Conservation (phyloP, 1,140 invertebrate species). For the Phocides pigmalion region DNA sequence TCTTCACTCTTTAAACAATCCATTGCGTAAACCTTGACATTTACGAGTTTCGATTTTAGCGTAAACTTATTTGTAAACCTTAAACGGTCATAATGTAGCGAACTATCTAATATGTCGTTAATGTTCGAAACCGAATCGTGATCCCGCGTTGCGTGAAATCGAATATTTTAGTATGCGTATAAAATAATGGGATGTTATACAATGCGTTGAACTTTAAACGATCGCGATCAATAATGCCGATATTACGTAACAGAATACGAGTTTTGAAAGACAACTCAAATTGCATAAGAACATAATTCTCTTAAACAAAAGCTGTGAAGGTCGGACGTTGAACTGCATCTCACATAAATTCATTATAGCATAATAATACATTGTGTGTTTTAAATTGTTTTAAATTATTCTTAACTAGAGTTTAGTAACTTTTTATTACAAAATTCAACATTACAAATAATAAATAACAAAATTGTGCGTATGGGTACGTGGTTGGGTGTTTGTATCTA, state of each 20-base stretch:
- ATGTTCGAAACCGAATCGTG: conserved; percentile 1
- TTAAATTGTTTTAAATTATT: no score
- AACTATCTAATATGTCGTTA: background rate
- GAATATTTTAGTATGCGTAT: conserved; percentile 4
- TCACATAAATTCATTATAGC: background rate
- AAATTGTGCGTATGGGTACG: no score
- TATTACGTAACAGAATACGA: background rate
- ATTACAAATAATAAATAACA: no score
- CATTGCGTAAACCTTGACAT: conserved; percentile 73
- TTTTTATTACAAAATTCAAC: no score
- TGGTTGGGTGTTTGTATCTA: no score
- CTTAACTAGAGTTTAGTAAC: no score
- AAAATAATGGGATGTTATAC: background rate
- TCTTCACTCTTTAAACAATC: conserved; percentile 61
- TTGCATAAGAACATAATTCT: conserved; percentile 10
- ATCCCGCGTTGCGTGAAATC: background rate
- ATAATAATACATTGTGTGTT: background rate
- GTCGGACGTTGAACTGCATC: conserved; percentile 8
- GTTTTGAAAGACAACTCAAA: conserved; percentile 12
- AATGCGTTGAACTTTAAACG: conserved; percentile 6
- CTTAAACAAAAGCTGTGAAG: conserved; percentile 7
- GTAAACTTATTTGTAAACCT: conserved; percentile 30
- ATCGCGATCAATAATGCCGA: conserved; percentile 15
- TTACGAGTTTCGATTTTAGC: conserved; percentile 61
- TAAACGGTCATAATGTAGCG: conserved; percentile 21